Evolutionary conservation across 2,113 vertebrate species (phyloP), one percentile per base, ranked within the genome.

Genomic region (Pristiophorus japonicus): DNA sequence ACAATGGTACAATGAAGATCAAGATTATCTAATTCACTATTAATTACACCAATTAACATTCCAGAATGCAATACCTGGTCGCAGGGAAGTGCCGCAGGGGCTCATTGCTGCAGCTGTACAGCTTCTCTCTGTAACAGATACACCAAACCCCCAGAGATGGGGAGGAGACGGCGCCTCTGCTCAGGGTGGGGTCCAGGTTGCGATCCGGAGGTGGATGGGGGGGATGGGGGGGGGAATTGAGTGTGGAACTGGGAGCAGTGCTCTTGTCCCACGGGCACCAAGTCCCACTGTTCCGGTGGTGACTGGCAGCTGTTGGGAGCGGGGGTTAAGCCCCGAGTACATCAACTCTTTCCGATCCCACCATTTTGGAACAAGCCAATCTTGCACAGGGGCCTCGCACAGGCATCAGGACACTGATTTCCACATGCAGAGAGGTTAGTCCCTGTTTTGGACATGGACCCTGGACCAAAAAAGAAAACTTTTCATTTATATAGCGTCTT

Each of bases 11-110:
- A 92, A 62, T 92, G 55, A 20, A 20, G 59, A 63, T 63, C 55
- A 38, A n/a, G 34, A 92, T 63, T 63, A 92, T 62, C 34, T n/a
- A 38, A 92, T 22, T n/a, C n/a, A 63, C 88, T 65, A 63, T 20
- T 92, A 92, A 92, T 92, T 92, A 34, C 88, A n/a, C 59, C n/a
- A 92, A 92, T 38, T 92, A 63, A 92, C 88, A 92, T 92, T 92
- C 88, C 59, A 92, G n/a, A 24, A n/a, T 63, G 88, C 62, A n/a
- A 65, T 92, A 65, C 59, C 59, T 65, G 59, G n/a, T 38, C 59
- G 16, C 59, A n/a, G 88, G 87, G 30, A 90, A 16, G n/a, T 59
- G 87, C 51, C 51, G n/a, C 30, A 47, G 84, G 51, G 7, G 30
- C 14, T 90, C 51, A 59, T 59, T 62, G 34, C 4, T 55, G 8